These are phyloP conservation scores for Caenorhabditis latens DNA, from an alignment of 1,140 invertebrate genomes.

Conservation along the genomic window DNA sequence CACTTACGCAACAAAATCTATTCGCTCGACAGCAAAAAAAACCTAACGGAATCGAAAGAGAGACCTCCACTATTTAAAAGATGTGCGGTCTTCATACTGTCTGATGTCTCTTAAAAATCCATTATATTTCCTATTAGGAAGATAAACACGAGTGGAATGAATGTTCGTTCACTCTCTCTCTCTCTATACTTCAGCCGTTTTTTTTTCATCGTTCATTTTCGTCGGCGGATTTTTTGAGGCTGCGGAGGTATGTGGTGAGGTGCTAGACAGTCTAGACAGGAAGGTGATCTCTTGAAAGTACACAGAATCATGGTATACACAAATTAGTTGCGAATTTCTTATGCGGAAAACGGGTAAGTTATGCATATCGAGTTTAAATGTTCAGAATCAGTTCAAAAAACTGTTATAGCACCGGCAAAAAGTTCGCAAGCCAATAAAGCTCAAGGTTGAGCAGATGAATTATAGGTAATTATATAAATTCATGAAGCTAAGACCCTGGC, in stretches of 20 bases:
- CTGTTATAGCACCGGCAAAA: no score
- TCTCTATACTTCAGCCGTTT: constrained; percentile 11
- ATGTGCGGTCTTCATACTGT: not conserved
- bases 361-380: no score
- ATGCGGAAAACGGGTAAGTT: no score
- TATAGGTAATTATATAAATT: no score
- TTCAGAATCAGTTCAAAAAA: no score
- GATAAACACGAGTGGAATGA: constrained; percentile 1
- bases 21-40: not conserved
- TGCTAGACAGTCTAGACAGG: constrained; percentile 3
- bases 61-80: constrained; percentile 43
- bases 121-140: constrained; percentile 11
- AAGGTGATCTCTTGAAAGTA: not conserved
- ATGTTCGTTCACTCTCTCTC: constrained; percentile 8
- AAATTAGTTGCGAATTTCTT: no score
- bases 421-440: no score
- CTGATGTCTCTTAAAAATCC: not conserved
- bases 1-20: constrained; percentile 42
- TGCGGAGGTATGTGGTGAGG: not conserved
- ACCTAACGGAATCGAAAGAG: no score
- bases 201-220: not conserved
- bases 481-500: no score
- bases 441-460: no score
- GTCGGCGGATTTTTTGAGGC: not conserved
- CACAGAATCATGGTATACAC: no score